Percentiles rank a stretch among this genome's conserved stretches.
Evolutionary conservation across 1,140 invertebrate species (phyloP).

Genomic region (Drosophila kepulauana): DNA sequence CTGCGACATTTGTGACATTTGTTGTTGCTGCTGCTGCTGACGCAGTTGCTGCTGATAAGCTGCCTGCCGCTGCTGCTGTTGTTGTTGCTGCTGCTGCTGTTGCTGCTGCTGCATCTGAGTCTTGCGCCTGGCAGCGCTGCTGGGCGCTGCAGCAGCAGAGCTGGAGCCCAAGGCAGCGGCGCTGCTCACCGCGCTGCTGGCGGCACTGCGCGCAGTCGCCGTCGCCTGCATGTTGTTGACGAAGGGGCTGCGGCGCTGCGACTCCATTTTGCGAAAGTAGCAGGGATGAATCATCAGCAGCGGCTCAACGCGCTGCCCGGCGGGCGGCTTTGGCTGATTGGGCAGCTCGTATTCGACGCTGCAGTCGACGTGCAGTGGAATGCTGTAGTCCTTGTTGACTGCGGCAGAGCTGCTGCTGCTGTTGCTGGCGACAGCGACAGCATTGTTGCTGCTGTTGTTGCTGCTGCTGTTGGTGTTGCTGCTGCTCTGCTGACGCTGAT

Average conservation of each 20-base stretch:
- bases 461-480: slow-evolving; percentile 50
- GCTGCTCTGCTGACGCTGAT: slow-evolving; percentile 60
- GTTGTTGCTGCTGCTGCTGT: slow-evolving; percentile 63
- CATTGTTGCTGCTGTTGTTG: slow-evolving; percentile 38
- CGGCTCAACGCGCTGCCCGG: slow-evolving; percentile 90
- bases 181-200: slow-evolving; percentile 64
- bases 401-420: slow-evolving; percentile 32
- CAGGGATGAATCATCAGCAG: slow-evolving; percentile 94
- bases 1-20: slow-evolving; percentile 85
- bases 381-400: slow-evolving; percentile 89
- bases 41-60: slow-evolving; percentile 69
- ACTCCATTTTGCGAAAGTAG: slow-evolving; percentile 92
- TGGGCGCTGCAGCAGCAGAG: slow-evolving; percentile 57
- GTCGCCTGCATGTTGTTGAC: slow-evolving; percentile 88
- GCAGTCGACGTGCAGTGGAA: slow-evolving; percentile 92
- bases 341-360: slow-evolving; percentile 94
- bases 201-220: slow-evolving; percentile 53
- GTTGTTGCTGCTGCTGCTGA: slow-evolving; percentile 79
- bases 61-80: slow-evolving; percentile 60
- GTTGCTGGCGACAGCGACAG: slow-evolving; percentile 24
- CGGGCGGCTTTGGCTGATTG: slow-evolving; percentile 92
- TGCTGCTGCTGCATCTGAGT: slow-evolving; percentile 73
- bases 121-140: slow-evolving; percentile 61
- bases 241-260: slow-evolving; percentile 90
- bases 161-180: slow-evolving; percentile 61